Conservation (phyloP, 2,797 vertebrate species). For the Galagoides demidoff region DNA sequence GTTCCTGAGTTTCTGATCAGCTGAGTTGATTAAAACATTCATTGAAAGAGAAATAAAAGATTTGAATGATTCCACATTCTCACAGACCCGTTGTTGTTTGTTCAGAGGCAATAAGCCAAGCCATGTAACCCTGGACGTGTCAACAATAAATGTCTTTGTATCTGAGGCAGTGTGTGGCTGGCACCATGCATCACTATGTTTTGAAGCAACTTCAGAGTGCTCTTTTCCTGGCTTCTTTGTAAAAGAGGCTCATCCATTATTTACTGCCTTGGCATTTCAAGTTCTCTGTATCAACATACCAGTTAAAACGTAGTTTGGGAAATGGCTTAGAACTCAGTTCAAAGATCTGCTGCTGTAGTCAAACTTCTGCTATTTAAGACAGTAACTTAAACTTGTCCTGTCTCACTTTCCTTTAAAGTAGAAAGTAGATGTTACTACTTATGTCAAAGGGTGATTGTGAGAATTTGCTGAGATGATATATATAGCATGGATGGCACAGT, state of each 20-base stretch:
- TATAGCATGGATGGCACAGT: neutral
- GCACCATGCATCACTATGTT: neutral
- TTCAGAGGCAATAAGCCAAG: neutral
- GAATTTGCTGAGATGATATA: neutral
- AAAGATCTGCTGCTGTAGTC: neutral
- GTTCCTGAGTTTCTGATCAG: neutral
- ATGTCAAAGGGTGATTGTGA: neutral
- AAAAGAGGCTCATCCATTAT: neutral
- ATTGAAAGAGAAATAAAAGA: neutral
- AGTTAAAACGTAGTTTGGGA: neutral
- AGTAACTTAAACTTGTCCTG: neutral
- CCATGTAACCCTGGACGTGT: neutral
- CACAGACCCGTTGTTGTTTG: neutral
- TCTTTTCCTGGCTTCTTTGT: neutral
- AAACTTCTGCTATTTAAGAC: neutral
- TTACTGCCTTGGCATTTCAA: neutral
- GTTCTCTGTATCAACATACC: neutral
- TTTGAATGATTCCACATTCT: neutral
- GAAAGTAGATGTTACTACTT: neutral
- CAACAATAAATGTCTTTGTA: neutral
- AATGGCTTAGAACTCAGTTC: neutral
- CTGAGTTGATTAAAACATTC: neutral
- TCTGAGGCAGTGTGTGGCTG: neutral
- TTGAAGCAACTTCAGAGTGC: neutral
- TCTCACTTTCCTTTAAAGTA: constrained; percentile 14